Conservation (phyloP, 92 coral and sea anemone species). For the Palythoa grandiflora region DNA sequence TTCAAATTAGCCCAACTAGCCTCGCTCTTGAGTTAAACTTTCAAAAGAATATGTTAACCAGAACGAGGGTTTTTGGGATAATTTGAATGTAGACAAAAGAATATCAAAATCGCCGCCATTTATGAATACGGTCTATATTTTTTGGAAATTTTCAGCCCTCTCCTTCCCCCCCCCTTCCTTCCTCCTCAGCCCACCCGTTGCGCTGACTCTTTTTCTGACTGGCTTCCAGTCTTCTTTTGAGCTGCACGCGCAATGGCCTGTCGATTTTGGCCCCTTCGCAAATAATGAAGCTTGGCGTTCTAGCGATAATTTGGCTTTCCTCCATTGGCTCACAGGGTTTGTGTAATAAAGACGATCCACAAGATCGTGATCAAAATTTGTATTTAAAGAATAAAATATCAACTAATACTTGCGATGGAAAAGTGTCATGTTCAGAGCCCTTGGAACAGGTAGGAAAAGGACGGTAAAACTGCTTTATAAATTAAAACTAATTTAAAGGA, state of each 20-base stretch:
- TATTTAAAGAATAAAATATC: background rate
- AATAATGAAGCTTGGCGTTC: background rate
- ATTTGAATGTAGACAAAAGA: too few species aligned
- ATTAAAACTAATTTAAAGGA: too few species aligned
- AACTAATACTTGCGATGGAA: conserved; percentile 3
- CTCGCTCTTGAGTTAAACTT: too few species aligned
- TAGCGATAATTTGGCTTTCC: background rate
- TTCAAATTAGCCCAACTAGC: too few species aligned
- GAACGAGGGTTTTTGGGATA: too few species aligned
- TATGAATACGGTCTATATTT: too few species aligned
- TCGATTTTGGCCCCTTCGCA: background rate
- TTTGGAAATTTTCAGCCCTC: too few species aligned
- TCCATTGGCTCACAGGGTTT: background rate
- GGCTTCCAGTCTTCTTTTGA: background rate
- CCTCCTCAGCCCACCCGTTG: too few species aligned
- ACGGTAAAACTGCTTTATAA: background rate
- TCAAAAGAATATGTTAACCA: too few species aligned
- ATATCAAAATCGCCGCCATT: too few species aligned
- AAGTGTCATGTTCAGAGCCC: background rate
- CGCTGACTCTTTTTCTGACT: background rate
- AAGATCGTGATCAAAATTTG: background rate
- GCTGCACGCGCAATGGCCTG: background rate
- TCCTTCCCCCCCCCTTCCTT: too few species aligned
- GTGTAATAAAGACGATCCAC: background rate
- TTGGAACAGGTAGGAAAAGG: background rate